Conservation (phyloP, 1,140 invertebrate genomes). For the Drosophila sproati region DNA sequence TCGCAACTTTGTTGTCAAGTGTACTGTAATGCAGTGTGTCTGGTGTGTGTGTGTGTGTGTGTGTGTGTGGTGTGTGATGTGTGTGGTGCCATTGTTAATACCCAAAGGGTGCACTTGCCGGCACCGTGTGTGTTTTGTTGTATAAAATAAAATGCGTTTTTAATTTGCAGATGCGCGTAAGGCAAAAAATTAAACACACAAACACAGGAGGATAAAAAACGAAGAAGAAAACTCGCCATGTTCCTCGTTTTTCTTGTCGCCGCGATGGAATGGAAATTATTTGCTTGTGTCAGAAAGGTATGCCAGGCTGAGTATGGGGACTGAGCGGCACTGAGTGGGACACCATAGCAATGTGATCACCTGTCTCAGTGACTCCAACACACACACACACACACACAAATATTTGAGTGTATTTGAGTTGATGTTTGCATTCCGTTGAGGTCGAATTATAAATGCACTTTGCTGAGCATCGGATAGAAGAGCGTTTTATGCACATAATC, state of each 20-base stretch:
- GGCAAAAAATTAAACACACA: slow-evolving; percentile 15
- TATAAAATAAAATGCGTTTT: slow-evolving; percentile 83
- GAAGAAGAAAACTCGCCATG: slow-evolving; percentile 54
- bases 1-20: slow-evolving; percentile 36
- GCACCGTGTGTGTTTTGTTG: slow-evolving; percentile 22
- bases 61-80: background rate
- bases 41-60: slow-evolving; percentile 4
- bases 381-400: slow-evolving; percentile 16
- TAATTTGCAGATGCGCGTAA: slow-evolving; percentile 82
- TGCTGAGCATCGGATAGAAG: slow-evolving; percentile 22
- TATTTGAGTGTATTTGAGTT: background rate
- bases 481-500: background rate
- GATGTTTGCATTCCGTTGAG: background rate
- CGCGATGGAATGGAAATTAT: slow-evolving; percentile 75
- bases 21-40: slow-evolving; percentile 29
- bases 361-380: slow-evolving; percentile 51
- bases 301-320: slow-evolving; percentile 25
- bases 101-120: slow-evolving; percentile 38
- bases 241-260: slow-evolving; percentile 75
- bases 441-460: slow-evolving; percentile 22
- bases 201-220: slow-evolving; percentile 1
- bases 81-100: slow-evolving; percentile 71
- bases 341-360: slow-evolving; percentile 43
- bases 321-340: background rate
- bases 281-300: slow-evolving; percentile 73